phyloP scores from a whole-genome alignment of 2,113 vertebrate genomes.

The Willisornis vidua region DNA sequence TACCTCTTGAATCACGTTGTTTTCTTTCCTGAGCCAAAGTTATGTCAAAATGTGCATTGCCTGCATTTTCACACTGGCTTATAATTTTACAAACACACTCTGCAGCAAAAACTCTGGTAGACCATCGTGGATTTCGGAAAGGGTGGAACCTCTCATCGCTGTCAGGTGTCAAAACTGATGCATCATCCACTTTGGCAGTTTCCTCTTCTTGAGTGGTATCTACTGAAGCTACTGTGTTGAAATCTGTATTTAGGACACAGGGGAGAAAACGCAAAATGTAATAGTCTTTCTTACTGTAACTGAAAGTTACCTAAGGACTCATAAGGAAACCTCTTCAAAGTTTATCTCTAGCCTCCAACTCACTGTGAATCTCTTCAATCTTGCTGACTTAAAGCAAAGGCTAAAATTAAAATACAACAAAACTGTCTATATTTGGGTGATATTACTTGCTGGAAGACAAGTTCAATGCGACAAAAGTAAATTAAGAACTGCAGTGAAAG shows the following conservation, averaged over 20 bases:
- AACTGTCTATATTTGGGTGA: background rate
- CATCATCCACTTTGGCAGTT: slow-evolving; percentile 79
- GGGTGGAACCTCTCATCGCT: slow-evolving; percentile 76
- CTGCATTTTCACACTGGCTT: slow-evolving; percentile 80
- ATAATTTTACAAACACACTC: slow-evolving; percentile 90
- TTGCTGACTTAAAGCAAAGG: background rate
- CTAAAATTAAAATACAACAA: background rate
- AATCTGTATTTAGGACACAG: slow-evolving; percentile 67
- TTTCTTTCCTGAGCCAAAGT: slow-evolving; percentile 86
- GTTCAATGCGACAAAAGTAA: background rate
- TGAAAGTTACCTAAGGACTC: background rate
- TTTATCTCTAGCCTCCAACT: background rate
- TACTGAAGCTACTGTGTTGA: slow-evolving; percentile 69
- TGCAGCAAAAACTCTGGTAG: slow-evolving; percentile 89
- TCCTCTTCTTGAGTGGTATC: slow-evolving; percentile 86
- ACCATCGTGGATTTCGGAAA: slow-evolving; percentile 87
- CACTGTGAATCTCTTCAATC: background rate
- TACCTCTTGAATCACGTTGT: slow-evolving; percentile 84
- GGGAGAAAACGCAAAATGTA: background rate
- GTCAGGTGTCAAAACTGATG: slow-evolving; percentile 77
- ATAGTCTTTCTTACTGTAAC: background rate
- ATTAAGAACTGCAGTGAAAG: background rate
- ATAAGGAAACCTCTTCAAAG: background rate
- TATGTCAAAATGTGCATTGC: slow-evolving; percentile 86
- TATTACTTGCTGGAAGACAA: background rate